These are phyloP conservation scores for Trinectes maculatus DNA, from an alignment of 2,113 vertebrate species.

Conservation along the genomic window DNA sequence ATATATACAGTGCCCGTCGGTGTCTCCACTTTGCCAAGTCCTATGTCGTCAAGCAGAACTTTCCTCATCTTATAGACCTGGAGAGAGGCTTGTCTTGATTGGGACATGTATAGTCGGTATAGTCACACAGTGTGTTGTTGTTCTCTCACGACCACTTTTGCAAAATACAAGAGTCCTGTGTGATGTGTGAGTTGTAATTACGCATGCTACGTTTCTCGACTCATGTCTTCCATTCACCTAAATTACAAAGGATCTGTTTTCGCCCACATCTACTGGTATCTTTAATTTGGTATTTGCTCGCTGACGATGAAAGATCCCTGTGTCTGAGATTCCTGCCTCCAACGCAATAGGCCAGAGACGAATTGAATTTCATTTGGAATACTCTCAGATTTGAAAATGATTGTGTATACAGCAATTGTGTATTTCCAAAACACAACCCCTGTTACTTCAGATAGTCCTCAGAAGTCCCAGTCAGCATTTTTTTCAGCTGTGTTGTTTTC, in stretches of 20 bases:
- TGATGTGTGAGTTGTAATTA: too few species aligned
- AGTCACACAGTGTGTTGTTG: too few species aligned
- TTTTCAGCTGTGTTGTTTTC: background rate
- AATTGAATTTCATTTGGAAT: background rate
- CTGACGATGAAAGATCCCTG: background rate
- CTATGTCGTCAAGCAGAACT: conserved; percentile 11
- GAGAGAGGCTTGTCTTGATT: conserved; percentile 44
- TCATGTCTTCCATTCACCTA: too few species aligned
- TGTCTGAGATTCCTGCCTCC: background rate
- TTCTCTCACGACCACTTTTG: too few species aligned
- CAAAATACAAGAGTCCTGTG: too few species aligned
- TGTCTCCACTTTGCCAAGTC: background rate
- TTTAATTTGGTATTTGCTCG: too few species aligned
- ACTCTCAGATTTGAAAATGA: background rate
- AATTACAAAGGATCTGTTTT: too few species aligned
- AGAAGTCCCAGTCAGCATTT: background rate
- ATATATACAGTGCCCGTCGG: background rate
- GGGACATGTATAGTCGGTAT: too few species aligned
- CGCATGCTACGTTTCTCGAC: too few species aligned
- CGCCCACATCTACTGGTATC: too few species aligned
- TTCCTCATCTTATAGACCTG: conserved; percentile 19
- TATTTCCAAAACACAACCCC: background rate
- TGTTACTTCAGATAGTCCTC: background rate
- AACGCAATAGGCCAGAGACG: background rate
- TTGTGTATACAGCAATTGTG: too few species aligned